phyloP scores from a whole-genome alignment of 2,113 vertebrate species.

The Oreotrochilus melanogaster region DNA sequence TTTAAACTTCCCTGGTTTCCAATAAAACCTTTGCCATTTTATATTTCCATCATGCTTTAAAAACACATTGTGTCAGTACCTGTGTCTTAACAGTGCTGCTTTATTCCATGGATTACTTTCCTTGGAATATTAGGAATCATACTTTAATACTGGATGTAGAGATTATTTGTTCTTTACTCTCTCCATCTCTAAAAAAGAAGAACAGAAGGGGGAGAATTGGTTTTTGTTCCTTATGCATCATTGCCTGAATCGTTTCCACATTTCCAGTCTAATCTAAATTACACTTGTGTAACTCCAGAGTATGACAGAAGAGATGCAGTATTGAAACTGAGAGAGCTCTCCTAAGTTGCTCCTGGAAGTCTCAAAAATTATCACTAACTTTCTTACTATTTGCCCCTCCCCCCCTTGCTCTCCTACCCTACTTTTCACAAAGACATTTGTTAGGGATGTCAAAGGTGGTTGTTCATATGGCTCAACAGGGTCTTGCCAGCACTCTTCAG shows the following conservation, averaged over 20 bases:
- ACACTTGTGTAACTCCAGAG: not conserved
- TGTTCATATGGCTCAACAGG: not conserved
- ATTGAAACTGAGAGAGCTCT: not conserved
- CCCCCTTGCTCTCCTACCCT: not conserved
- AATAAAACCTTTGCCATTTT: not conserved
- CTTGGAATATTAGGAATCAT: not conserved
- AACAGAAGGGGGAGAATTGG: not conserved
- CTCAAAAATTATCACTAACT: not conserved
- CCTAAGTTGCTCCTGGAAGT: not conserved
- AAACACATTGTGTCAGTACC: not conserved
- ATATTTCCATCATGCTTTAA: not conserved
- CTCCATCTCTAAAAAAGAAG: not conserved
- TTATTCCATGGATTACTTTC: not conserved
- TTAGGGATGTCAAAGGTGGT: not conserved
- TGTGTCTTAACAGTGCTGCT: not conserved
- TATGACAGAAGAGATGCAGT: not conserved
- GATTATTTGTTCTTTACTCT: not conserved
- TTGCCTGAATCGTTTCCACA: constrained; percentile 28
- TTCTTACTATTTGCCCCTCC: not conserved
- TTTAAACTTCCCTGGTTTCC: not conserved
- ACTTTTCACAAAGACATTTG: not conserved
- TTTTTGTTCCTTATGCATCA: constrained; percentile 37
- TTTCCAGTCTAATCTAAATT: constrained; percentile 47
- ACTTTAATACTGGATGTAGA: not conserved
- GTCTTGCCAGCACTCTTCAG: not conserved